Evolutionary conservation across 1,140 invertebrate species (phyloP), one percentile per base, ranked within the genome.

Genomic region (Drosophila bipectinata): DNA sequence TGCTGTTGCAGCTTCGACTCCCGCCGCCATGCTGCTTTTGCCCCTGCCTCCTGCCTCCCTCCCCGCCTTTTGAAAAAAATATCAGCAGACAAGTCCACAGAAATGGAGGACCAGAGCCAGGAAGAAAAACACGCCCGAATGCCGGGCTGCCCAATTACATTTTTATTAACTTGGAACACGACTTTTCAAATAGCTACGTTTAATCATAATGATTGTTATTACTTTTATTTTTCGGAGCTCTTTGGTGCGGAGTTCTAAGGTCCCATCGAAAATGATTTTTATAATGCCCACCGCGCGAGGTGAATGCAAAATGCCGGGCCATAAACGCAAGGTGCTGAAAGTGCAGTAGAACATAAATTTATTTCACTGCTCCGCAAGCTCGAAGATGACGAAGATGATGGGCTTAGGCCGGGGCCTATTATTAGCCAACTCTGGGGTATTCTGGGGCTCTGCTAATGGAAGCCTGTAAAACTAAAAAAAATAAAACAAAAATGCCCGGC

Each of bases 121-220:
- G 69, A 55, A 53, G 62, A 44, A 67, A 66, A 67, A 59, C 68
- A 51, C 51, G 74, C 68, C 53, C 66, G 52, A 82, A 75, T 90
- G 72, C 34, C 34, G 34, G 34, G 79, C 73, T 90, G 78, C 72
- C 76, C 87, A 90, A 90, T 90, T 90, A 90, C 87, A 90, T 90
- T 90, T 90, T 90, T 85, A 90, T 90, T 90, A 90, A 90, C 79
- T 90, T 90, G 81, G 87, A 78, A 90, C 87, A 90, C 87, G 87
- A 90, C 81, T 90, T 90, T 87, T 79, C 76, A 76, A 90, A 90
- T 82, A 79, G 72, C 87, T 75, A 62, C 87, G 77, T 90, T 90
- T 90, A 87, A 90, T 90, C 87, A 90, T 90, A 90, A 90, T 90
- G 87, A 90, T 90, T 90, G 81, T 90, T 90, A 90, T 90, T 90